Percentiles rank a stretch among this genome's conserved stretches.
Evolutionary conservation across 2,113 vertebrate genomes (phyloP).

Genomic region (Oreochromis aureus): DNA sequence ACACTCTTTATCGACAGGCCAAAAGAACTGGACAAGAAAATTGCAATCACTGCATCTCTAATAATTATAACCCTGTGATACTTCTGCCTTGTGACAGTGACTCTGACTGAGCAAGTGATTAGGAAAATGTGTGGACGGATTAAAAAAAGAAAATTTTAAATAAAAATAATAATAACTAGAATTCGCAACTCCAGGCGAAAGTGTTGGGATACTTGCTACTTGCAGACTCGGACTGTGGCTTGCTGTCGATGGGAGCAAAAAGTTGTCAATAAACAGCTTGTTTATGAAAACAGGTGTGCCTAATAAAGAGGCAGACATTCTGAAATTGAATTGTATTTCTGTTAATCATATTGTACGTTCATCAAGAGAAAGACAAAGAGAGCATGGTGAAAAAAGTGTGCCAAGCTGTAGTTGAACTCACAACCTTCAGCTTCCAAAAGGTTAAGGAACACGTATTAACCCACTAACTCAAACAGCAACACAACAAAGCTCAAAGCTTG

Average conservation of each 20-base stretch:
- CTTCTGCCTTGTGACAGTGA: not conserved
- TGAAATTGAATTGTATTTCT: not conserved
- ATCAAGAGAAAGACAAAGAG: not conserved
- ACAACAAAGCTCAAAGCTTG: rapidly evolving
- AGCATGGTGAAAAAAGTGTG: not conserved
- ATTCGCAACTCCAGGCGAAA: not conserved
- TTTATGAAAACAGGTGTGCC: not conserved
- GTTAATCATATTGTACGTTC: not conserved
- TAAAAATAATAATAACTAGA: not conserved
- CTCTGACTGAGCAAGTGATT: not conserved
- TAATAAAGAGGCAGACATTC: not conserved
- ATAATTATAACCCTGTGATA: not conserved
- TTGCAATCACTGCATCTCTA: not conserved
- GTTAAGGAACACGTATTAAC: rapidly evolving
- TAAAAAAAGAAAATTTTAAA: rapidly evolving
- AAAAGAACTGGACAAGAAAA: not conserved
- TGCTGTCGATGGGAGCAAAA: not conserved
- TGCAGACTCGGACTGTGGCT: not conserved
- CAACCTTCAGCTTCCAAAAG: not conserved
- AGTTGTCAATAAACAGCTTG: rapidly evolving
- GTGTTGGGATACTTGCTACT: not conserved
- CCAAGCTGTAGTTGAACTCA: not conserved
- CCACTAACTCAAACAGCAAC: not conserved
- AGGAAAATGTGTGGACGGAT: rapidly evolving
- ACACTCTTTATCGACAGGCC: not conserved